A percentile compares a stretch with the other conserved stretches of the same genome.
Conservation (phyloP, 2,797 vertebrate species). For the Argya squamiceps region DNA sequence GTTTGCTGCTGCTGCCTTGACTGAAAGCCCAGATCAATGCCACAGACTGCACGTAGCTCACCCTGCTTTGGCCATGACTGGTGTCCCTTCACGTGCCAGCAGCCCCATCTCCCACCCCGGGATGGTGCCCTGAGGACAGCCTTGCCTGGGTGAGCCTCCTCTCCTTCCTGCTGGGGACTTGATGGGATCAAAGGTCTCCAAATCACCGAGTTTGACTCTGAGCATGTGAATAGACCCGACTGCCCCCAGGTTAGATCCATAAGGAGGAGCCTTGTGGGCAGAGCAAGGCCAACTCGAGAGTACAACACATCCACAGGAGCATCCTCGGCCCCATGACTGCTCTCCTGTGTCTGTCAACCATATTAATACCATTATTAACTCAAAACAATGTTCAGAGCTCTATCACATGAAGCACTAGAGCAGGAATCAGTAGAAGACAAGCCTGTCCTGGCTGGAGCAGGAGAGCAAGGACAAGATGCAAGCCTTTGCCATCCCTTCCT, state of each 20-base stretch:
- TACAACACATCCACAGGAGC: neutral
- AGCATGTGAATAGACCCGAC: rapidly evolving
- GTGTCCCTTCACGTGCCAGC: rapidly evolving
- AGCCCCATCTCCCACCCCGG: neutral
- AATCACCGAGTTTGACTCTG: rapidly evolving
- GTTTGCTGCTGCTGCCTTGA: neutral
- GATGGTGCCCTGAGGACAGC: rapidly evolving
- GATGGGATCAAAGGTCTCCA: neutral
- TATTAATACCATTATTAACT: neutral
- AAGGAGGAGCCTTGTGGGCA: neutral
- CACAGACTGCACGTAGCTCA: rapidly evolving
- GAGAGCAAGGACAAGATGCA: neutral
- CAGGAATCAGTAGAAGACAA: neutral
- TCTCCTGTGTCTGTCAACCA: neutral
- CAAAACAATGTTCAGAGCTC: neutral
- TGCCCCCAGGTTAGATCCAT: too few relatives aligned
- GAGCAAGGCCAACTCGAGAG: neutral
- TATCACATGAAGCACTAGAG: neutral
- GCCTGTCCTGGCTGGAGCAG: neutral
- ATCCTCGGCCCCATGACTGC: neutral
- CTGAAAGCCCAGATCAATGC: neutral
- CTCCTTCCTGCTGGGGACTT: neutral
- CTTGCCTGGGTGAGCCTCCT: neutral
- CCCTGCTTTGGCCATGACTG: rapidly evolving
- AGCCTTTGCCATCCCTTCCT: neutral